Evolutionary conservation across 2,797 vertebrate species (phyloP).

Genomic region (Xyrichtys novacula): DNA sequence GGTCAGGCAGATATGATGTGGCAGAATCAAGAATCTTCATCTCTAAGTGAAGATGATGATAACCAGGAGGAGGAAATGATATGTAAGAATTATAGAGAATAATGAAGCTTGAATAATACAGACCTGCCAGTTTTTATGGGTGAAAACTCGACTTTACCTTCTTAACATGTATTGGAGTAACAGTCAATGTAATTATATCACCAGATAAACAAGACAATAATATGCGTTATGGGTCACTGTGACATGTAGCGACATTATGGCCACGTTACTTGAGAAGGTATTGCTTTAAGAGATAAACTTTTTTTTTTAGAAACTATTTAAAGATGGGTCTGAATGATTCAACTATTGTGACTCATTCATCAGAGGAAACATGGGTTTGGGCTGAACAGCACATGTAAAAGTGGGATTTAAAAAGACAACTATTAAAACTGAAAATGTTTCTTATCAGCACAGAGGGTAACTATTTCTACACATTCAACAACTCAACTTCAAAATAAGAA

Average conservation of each 20-base stretch:
- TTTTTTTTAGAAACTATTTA: slow-evolving; percentile 7
- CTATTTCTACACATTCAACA: slow-evolving; percentile 14
- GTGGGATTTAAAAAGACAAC: slow-evolving; percentile 12
- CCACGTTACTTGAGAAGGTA: slow-evolving; percentile 7
- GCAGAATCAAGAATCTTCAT: slow-evolving; percentile 2
- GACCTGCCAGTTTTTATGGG: neutral
- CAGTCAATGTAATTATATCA: slow-evolving; percentile 9
- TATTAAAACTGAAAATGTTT: slow-evolving; percentile 16
- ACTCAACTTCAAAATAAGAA: slow-evolving; percentile 18
- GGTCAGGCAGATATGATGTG: slow-evolving; percentile 28
- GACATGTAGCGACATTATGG: slow-evolving; percentile 12
- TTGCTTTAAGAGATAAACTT: slow-evolving; percentile 18
- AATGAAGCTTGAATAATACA: neutral
- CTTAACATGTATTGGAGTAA: slow-evolving; percentile 9
- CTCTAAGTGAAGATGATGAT: slow-evolving; percentile 18
- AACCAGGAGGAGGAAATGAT: slow-evolving; percentile 13
- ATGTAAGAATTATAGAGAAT: neutral
- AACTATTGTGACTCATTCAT: slow-evolving; percentile 23
- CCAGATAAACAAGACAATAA: slow-evolving; percentile 32
- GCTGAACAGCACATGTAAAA: slow-evolving; percentile 17
- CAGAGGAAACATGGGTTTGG: slow-evolving; percentile 17
- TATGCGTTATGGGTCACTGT: slow-evolving; percentile 31
- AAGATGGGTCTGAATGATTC: slow-evolving; percentile 11
- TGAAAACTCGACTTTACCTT: neutral
- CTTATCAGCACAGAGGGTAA: slow-evolving; percentile 10